Evolutionary conservation across 2,888 invertebrate genomes (phyloP), one percentile per base, ranked within the genome.

Genomic region (Quadriops clusia): DNA sequence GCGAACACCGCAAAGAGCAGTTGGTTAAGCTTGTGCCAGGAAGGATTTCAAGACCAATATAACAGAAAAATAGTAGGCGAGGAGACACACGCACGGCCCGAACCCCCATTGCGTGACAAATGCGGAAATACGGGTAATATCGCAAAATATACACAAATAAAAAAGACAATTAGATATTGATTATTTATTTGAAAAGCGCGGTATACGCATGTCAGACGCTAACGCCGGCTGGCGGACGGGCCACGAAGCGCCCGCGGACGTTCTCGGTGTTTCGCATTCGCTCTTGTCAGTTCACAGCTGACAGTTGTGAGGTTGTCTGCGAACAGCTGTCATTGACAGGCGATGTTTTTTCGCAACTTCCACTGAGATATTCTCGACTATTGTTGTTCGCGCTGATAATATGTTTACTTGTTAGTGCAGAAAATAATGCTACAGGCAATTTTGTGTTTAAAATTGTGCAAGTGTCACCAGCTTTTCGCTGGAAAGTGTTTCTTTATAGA

Each of bases 181-280:
- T n/a, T n/a, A n/a, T n/a, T n/a, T n/a, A n/a, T n/a, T n/a, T n/a
- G n/a, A n/a, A n/a, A n/a, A n/a, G n/a, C n/a, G n/a, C n/a, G n/a
- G n/a, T n/a, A n/a, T n/a, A n/a, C n/a, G n/a, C n/a, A n/a, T n/a
- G n/a, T n/a, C n/a, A n/a, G n/a, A n/a, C n/a, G n/a, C n/a, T n/a
- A n/a, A n/a, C n/a, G n/a, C n/a, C n/a, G n/a, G n/a, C n/a, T n/a
- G n/a, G 59, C 95, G 95, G 42, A 77, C 72, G 50, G 78, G 74
- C 59, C 95, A 95, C 28, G 83, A 82, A 45, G 71, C 77, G 51
- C 79, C 77, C 9, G 80, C 80, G 45, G 81, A 78, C 41, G 79
- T 70, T 54, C 81, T 82, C 87, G 86, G 74, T 12, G 74, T 73
- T 26, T 26, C 10, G 15, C 26, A 10, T 14, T 15, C 13, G 26